Conservation (phyloP, 2,888 invertebrate genomes). For the Eueremaeus valkanovi region DNA sequence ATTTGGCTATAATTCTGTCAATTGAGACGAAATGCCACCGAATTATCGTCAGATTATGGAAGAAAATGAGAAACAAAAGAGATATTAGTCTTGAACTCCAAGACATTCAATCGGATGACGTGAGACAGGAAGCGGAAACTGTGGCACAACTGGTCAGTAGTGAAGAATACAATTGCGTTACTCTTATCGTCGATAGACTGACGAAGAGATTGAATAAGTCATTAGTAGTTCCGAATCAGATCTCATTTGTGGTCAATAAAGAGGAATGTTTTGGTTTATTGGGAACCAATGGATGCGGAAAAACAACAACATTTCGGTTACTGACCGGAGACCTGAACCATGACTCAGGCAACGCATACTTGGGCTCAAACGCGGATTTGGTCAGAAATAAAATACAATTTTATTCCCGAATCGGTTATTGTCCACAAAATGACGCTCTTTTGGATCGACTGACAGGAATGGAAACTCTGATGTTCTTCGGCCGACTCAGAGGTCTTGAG, state of each 20-base stretch:
- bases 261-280: slow-evolving; percentile 25
- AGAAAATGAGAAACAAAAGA: background rate
- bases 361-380: background rate
- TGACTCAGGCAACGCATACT: slow-evolving; percentile 16
- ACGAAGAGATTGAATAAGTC: background rate
- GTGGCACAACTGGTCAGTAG: background rate
- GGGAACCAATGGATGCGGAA: slow-evolving; percentile 31
- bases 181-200: slow-evolving; percentile 7
- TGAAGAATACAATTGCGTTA: background rate
- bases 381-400: slow-evolving; percentile 42
- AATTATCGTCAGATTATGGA: background rate
- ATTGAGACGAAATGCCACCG: background rate
- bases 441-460: slow-evolving; percentile 42
- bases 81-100: background rate
- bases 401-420: slow-evolving; percentile 47
- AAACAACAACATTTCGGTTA: slow-evolving; percentile 26
- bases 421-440: slow-evolving; percentile 47
- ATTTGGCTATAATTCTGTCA: background rate
- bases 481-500: slow-evolving; percentile 66
- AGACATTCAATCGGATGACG: background rate
- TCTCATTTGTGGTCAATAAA: background rate
- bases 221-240: background rate
- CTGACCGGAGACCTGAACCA: slow-evolving; percentile 34
- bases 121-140: background rate
- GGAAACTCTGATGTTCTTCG: slow-evolving; percentile 67